Base-by-base conservation (phyloP, 2,888 invertebrate genomes). In the Platycheirus rosarum region DNA sequence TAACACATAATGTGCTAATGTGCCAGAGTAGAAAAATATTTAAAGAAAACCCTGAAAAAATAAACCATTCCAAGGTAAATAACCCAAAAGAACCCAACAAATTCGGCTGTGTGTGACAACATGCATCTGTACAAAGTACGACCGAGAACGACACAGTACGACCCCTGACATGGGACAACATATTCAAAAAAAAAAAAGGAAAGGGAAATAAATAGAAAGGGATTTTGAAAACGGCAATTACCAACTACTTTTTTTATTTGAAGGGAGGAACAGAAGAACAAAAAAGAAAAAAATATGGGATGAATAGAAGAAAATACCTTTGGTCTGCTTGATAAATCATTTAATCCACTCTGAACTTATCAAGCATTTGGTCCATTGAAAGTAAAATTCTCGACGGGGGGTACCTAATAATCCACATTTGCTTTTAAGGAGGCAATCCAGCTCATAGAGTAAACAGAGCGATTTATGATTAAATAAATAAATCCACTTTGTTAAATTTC, bases 351-450 rank as follows among this genome's bases (percentile, higher is more conserved):
- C 44, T 73, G 32, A 77, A 71, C 77, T 60, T 82, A 82, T 82
- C 82, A 77, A 73, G 73, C 55, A 77, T 55, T 66, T 77, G 71
- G 62, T 82, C 80, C 77, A 77, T 80, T 37, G 48, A 44, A 20
- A 55, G 23, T 29, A 7, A 40, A 46, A 14, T 32, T 74, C 74
- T 55, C 74, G 65, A 53, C 57, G 82, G 77, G 82, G 82, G 82
- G 82, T 82, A 82, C 82, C 82, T 82, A 82, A 82, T 82, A 82
- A 82, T 82, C 82, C 82, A 82, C 82, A 82, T 77, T 66, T 60
- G 68, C 82, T 77, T 77, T 66, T 60, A 63, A 26, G 11, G 14
- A 40, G 57, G 26, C 40, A 23, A 23, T 63, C 51, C 49, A 32
- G 20, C 42, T n/a, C n/a, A n/a, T n/a, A n/a, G n/a, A n/a, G n/a